Conservation (phyloP, 2,113 vertebrate genomes). For the Glaucomys volans region DNA sequence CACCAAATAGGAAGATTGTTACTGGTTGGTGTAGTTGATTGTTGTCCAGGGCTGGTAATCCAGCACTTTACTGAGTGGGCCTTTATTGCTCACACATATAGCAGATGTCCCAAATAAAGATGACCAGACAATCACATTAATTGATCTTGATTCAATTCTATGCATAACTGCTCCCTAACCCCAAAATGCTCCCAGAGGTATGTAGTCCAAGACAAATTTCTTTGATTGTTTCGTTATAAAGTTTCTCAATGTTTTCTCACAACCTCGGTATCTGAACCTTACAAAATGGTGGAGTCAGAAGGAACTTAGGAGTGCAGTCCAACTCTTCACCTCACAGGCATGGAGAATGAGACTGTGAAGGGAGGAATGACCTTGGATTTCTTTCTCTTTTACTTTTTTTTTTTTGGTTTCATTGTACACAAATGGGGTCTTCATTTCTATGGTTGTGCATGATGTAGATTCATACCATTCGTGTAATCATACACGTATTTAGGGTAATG, state of each 20-base stretch:
- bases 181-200: neutral
- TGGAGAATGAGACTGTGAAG: neutral
- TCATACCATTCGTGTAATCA: too few relatives aligned
- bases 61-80: neutral
- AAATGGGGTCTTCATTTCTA: too few relatives aligned
- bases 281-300: neutral
- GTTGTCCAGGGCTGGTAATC: neutral
- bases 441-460: too few relatives aligned
- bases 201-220: neutral
- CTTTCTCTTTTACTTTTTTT: too few relatives aligned
- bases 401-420: too few relatives aligned
- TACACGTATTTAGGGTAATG: too few relatives aligned
- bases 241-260: neutral
- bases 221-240: neutral
- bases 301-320: neutral
- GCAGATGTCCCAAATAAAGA: neutral
- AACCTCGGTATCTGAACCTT: neutral
- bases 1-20: neutral
- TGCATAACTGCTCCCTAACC: neutral
- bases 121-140: neutral
- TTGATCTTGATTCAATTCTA: neutral
- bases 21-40: neutral
- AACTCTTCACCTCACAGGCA: neutral
- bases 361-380: fast-evolving
- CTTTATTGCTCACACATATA: neutral